Conservation (phyloP, 2,113 vertebrate species). For the Chrysochloris asiatica region DNA sequence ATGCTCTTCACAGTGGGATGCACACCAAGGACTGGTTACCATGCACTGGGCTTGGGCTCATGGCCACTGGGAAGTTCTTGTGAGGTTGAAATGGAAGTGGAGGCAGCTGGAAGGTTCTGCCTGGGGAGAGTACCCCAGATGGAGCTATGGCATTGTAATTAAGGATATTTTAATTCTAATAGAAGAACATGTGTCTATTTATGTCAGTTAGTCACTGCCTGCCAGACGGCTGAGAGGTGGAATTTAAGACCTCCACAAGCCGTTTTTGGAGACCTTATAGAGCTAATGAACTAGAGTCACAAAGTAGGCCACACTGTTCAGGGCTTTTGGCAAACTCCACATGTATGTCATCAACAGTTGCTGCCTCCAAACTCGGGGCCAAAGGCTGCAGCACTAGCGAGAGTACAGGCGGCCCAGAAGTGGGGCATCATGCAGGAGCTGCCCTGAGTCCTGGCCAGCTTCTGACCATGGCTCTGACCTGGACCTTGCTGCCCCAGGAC, state of each 20-base stretch:
- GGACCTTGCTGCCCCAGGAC: background rate
- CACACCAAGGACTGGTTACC: background rate
- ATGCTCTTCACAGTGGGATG: background rate
- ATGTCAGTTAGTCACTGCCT: background rate
- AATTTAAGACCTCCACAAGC: background rate
- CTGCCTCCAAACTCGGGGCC: background rate
- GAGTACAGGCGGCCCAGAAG: background rate
- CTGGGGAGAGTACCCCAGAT: background rate
- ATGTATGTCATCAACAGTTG: background rate
- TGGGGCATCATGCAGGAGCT: background rate
- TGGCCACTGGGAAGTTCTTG: background rate
- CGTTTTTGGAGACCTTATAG: background rate
- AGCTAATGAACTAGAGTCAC: background rate
- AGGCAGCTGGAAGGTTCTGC: background rate
- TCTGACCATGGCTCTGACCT: background rate
- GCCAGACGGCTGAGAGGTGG: background rate
- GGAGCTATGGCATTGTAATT: background rate
- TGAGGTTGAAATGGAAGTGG: background rate
- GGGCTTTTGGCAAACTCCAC: background rate
- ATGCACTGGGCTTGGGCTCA: background rate
- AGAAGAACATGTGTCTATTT: background rate
- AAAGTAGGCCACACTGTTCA: background rate
- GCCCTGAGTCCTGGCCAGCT: background rate
- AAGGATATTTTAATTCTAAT: background rate
- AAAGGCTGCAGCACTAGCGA: background rate